These are phyloP conservation scores for Pelmatolapia mariae DNA, from an alignment of 2,113 vertebrate species.

Conservation along the genomic window DNA sequence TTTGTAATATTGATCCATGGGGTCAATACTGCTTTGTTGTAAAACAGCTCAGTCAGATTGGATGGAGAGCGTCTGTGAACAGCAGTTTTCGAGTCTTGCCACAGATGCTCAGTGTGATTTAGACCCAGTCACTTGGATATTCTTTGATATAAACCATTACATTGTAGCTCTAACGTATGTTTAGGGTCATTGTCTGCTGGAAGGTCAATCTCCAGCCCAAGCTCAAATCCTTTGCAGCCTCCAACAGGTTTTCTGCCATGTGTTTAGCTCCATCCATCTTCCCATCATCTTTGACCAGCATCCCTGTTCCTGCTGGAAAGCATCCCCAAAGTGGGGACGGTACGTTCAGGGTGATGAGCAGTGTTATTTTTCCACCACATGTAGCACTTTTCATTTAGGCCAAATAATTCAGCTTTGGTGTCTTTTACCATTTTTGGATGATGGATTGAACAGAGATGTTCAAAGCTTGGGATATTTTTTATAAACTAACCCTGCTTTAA, in stretches of 20 bases:
- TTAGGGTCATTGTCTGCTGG: background rate
- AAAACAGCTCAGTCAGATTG: background rate
- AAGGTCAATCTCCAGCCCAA: background rate
- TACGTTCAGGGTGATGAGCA: no score
- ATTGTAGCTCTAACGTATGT: background rate
- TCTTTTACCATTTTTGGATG: no score
- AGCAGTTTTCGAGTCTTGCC: background rate
- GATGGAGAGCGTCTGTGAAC: background rate
- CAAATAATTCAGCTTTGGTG: no score
- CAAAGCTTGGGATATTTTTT: background rate
- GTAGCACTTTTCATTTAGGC: no score
- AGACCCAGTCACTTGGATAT: background rate
- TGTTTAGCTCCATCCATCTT: background rate
- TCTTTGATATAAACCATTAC: background rate
- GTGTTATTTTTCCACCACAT: no score
- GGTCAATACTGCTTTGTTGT: background rate
- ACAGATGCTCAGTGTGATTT: background rate
- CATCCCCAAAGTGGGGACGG: no score
- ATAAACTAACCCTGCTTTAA: background rate
- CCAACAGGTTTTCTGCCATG: background rate
- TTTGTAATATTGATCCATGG: background rate
- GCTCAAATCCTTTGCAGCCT: background rate
- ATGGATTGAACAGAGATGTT: no score
- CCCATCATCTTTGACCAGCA: no score
- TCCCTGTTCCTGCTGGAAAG: no score